Evolutionary conservation across 2,888 invertebrate genomes (phyloP), one percentile per base, ranked within the genome.

Genomic region (Scaptomyza reducta): DNA sequence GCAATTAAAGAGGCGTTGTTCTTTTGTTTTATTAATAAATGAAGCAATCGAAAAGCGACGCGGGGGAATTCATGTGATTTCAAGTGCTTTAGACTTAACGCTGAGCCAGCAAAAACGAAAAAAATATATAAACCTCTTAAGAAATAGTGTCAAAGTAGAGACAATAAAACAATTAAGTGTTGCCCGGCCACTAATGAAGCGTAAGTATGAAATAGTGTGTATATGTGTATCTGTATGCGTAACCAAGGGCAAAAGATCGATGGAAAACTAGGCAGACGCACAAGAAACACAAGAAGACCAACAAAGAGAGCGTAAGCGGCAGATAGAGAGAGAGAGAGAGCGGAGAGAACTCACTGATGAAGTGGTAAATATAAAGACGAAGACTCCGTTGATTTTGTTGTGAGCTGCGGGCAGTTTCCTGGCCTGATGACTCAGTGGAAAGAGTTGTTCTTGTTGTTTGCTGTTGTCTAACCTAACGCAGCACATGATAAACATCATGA

Each of bases 101-200:
- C 45, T 46, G 22, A 67, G 67, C 44, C 60, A 49, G 59, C 53
- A 54, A 25, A 29, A 10, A 51, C 49, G 44, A 54, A n/a, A 59
- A 33, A 46, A 51, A 46, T 9, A 33, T 33, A 56, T 27, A 46
- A 27, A 16, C 33, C 33, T 38, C 47, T 44, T 22, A 60, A 62
- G 74, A 77, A 74, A 65, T 61, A 77, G 74, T 77, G 75, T 69
- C 69, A 77, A 65, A 74, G 78, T 58, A 73, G 63, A 77, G 50
- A 55, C 62, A 74, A 74, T 77, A 68, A 74, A 79, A 74, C 69
- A 79, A 79, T 74, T 77, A 74, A 74, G 60, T 45, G 42, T 55
- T 51, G 63, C 54, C 71, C 57, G 68, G 67, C 71, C 70, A 77
- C 68, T 80, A 76, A 82, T 82, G 79, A 77, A 77, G 70, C 74